These are phyloP conservation scores for Bombyx mandarina DNA, from an alignment of 1,140 invertebrate genomes.

Conservation along the genomic window DNA sequence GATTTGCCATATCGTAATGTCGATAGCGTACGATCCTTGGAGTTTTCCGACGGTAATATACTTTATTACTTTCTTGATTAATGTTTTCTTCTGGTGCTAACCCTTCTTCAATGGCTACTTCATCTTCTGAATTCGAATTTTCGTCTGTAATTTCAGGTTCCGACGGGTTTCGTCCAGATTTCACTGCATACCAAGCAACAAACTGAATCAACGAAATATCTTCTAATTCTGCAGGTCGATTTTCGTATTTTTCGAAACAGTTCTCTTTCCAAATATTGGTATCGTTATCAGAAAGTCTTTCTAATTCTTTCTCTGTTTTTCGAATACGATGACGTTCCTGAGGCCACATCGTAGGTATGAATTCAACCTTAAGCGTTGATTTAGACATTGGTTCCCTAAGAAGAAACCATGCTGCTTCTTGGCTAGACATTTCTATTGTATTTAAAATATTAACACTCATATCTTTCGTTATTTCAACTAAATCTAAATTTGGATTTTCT, in stretches of 20 bases:
- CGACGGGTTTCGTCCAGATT: conserved; percentile 1
- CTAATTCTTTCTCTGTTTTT: conserved; percentile 4
- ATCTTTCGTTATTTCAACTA: conserved; percentile 2
- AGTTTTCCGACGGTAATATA: conserved; percentile 4
- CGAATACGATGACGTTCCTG: conserved; percentile 4
- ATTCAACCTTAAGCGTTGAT: conserved; percentile 4
- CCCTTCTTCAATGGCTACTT: conserved; percentile 3
- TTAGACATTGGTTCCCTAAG: conserved; percentile 7
- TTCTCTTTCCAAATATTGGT: conserved; percentile 4
- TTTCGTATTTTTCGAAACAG: conserved; percentile 4
- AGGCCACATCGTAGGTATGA: conserved; percentile 5
- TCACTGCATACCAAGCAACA: conserved; percentile 4
- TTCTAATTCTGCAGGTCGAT: conserved; percentile 3
- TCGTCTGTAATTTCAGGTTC: neutral
- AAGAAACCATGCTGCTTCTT: conserved; percentile 8
- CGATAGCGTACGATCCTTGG: conserved; percentile 7
- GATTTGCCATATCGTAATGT: conserved; percentile 5
- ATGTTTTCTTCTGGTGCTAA: conserved; percentile 1
- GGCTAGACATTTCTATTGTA: conserved; percentile 4
- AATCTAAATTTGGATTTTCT: conserved; percentile 8
- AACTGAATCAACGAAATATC: conserved; percentile 1
- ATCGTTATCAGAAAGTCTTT: neutral
- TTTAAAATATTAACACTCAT: conserved; percentile 7
- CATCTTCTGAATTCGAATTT: conserved; percentile 4
- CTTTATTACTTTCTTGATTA: conserved; percentile 1